Conservation (phyloP, 2,888 invertebrate species). For the Phoronis australis region DNA sequence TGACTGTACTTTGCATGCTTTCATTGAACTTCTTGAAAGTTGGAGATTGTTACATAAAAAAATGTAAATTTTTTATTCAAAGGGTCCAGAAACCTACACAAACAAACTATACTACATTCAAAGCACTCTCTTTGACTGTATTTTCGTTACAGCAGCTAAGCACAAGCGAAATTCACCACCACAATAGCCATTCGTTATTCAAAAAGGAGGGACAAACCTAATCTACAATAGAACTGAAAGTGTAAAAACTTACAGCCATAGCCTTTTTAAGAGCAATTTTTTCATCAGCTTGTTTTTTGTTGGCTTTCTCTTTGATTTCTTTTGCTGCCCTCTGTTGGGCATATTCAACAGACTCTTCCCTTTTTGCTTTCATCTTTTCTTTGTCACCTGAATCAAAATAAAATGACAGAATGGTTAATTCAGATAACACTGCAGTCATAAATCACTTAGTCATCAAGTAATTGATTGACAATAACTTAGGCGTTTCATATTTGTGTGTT, state of each 20-base stretch:
- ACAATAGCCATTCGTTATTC: too few relatives aligned
- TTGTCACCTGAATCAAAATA: conserved; percentile 41
- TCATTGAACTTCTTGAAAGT: not conserved
- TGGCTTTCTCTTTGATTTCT: conserved; percentile 54
- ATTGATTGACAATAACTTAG: too few relatives aligned
- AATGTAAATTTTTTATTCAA: not conserved
- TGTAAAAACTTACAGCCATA: conserved; percentile 53
- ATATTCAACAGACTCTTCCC: conserved; percentile 54
- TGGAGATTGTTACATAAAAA: not conserved
- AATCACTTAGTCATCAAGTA: too few relatives aligned
- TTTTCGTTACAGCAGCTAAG: not conserved
- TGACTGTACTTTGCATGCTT: too few relatives aligned
- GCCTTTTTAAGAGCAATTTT: conserved; percentile 60
- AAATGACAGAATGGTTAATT: too few relatives aligned
- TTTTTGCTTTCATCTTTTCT: conserved; percentile 47
- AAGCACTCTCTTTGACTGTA: not conserved
- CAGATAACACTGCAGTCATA: too few relatives aligned
- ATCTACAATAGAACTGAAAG: too few relatives aligned
- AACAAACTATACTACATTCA: too few relatives aligned
- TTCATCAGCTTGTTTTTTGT: conserved; percentile 37
- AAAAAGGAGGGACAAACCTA: too few relatives aligned
- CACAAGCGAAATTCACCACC: not conserved
- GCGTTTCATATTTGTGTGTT: too few relatives aligned
- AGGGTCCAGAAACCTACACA: not conserved
- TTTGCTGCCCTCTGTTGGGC: conserved; percentile 58